Percentiles rank a stretch among this genome's conserved stretches.
Conservation (phyloP, 1,140 invertebrate species). For the Platorchestia sp. region DNA sequence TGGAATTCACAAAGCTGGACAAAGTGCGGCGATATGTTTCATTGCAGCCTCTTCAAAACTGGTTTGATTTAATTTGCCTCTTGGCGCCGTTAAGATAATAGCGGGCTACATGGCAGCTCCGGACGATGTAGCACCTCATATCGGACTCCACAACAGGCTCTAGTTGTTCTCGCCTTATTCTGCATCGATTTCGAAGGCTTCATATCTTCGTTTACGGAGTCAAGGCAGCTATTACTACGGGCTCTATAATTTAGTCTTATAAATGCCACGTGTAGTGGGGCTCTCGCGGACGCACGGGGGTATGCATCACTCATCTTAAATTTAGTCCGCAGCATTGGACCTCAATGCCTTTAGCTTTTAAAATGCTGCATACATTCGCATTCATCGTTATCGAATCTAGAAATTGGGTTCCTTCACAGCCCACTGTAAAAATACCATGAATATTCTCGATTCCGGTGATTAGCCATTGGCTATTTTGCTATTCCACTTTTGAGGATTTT, state of each 20-base stretch:
- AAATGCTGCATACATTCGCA: not conserved
- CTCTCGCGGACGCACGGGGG: not conserved
- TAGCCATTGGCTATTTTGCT: not conserved
- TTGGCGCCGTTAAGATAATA: slow-evolving; percentile 12
- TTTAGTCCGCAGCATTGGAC: not conserved
- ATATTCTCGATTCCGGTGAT: not conserved
- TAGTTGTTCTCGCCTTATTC: not conserved
- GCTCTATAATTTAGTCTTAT: slow-evolving; percentile 22
- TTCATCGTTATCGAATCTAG: not conserved
- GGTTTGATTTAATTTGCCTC: slow-evolving; percentile 30
- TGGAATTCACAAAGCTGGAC: not conserved
- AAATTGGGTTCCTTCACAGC: not conserved
- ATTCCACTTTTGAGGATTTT: not conserved
- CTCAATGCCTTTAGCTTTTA: not conserved
- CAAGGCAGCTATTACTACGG: slow-evolving; percentile 4
- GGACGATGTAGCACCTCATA: slow-evolving; percentile 42
- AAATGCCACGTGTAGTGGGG: slow-evolving; percentile 20
- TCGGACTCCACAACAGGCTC: not conserved
- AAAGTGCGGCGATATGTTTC: slow-evolving; percentile 29
- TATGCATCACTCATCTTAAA: not conserved
- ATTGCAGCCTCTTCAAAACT: not conserved
- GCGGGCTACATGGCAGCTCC: slow-evolving; percentile 4
- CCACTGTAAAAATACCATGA: not conserved
- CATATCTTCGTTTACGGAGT: slow-evolving; percentile 36
- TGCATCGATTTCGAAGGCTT: not conserved